phyloP scores from a whole-genome alignment of 1,140 invertebrate species.

The Drosophila chauvacae region DNA sequence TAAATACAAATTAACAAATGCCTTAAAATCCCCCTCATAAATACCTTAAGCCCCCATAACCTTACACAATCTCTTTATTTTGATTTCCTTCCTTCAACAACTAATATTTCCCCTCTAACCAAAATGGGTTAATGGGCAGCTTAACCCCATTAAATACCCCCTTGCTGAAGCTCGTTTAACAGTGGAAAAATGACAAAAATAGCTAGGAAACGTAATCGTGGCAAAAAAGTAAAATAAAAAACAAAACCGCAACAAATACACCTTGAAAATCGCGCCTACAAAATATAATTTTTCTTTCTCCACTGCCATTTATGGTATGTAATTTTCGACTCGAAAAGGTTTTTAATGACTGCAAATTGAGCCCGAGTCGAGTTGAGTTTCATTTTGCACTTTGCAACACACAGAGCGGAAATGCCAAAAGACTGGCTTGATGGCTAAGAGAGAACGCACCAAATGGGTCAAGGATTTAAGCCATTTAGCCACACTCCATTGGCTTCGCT shows the following conservation, averaged over 20 bases:
- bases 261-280: slow-evolving; percentile 57
- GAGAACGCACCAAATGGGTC: slow-evolving; percentile 65
- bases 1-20: slow-evolving; percentile 5
- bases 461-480: slow-evolving; percentile 73
- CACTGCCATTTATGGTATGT: slow-evolving; percentile 24
- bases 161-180: slow-evolving; percentile 28
- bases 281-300: slow-evolving; percentile 44
- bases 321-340: slow-evolving; percentile 46
- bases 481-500: slow-evolving; percentile 66
- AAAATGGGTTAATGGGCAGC: slow-evolving; percentile 47
- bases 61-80: slow-evolving; percentile 15
- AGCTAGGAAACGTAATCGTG: slow-evolving; percentile 26
- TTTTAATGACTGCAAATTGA: slow-evolving; percentile 59
- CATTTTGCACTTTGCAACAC: slow-evolving; percentile 66
- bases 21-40: not conserved
- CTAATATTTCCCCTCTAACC: slow-evolving; percentile 23
- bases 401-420: slow-evolving; percentile 65
- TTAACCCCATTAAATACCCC: slow-evolving; percentile 33
- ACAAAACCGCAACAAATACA: slow-evolving; percentile 48
- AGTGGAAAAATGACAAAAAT: slow-evolving; percentile 48
- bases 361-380: slow-evolving; percentile 11
- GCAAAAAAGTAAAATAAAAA: slow-evolving; percentile 15
- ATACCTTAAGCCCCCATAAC: no score
- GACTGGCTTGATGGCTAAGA: slow-evolving; percentile 21
- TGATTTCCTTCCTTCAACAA: slow-evolving; percentile 17